phyloP scores from a whole-genome alignment of 2,888 invertebrate genomes.

The Pseudococcus jackbeardsleyi region DNA sequence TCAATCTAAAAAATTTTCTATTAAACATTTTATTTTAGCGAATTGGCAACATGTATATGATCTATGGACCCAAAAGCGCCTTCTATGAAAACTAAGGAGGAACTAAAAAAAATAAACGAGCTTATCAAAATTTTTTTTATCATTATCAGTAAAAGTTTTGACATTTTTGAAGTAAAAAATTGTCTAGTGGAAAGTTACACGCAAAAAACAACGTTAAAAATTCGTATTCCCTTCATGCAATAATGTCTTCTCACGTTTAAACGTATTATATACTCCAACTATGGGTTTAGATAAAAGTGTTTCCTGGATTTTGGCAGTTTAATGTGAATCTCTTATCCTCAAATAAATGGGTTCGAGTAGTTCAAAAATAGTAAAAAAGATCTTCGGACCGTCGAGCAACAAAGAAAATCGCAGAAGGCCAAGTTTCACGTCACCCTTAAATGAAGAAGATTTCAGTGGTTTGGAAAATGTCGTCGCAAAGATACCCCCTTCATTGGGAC shows the following conservation, averaged over 20 bases:
- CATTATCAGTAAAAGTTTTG: no score
- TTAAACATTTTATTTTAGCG: no score
- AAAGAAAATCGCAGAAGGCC: constrained; percentile 25
- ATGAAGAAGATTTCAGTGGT: background rate
- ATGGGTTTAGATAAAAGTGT: background rate
- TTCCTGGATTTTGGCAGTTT: background rate
- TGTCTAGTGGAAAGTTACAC: no score
- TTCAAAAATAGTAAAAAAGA: constrained; percentile 49
- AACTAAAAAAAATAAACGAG: no score
- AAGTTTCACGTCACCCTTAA: background rate
- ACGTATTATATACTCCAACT: background rate
- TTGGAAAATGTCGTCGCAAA: constrained; percentile 15
- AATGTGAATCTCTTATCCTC: background rate
- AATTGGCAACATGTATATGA: no score
- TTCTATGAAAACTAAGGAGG: background rate
- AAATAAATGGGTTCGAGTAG: constrained; percentile 58
- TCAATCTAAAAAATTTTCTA: no score
- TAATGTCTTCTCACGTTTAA: background rate
- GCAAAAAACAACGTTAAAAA: background rate
- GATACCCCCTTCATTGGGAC: constrained; percentile 40
- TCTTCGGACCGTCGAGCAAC: background rate
- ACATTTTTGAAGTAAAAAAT: no score
- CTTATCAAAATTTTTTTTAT: no score
- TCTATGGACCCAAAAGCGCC: background rate
- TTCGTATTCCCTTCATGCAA: background rate